These are phyloP conservation scores for Desmodus rotundus DNA, from an alignment of 2,113 vertebrate species.

Conservation along the genomic window DNA sequence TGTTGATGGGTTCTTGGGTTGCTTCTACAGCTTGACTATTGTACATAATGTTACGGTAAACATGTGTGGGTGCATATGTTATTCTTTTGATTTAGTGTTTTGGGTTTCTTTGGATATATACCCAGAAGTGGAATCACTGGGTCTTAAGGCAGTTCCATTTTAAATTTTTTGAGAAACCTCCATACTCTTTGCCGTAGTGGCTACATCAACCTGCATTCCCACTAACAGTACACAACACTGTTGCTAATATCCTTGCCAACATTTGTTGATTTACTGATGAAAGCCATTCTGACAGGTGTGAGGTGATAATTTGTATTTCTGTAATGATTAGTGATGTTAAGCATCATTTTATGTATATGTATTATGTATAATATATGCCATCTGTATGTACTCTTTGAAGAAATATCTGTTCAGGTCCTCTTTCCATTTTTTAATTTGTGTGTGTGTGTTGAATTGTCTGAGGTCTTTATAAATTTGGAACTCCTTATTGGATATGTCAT, in stretches of 20 bases:
- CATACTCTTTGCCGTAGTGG: not conserved
- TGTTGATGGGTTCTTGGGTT: not conserved
- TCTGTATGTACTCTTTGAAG: not conserved
- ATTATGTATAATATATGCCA: not conserved
- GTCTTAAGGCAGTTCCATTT: not conserved
- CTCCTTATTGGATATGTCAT: not conserved
- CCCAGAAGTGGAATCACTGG: not conserved
- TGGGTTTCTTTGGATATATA: not conserved
- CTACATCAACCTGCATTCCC: not conserved
- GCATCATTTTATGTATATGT: not conserved
- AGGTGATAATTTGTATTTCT: not conserved
- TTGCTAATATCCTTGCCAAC: too few species aligned
- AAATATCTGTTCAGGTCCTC: not conserved
- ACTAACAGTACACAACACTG: too few species aligned
- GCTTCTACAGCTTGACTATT: not conserved
- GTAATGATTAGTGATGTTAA: not conserved
- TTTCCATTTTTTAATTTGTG: not conserved
- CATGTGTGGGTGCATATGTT: not conserved
- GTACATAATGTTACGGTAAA: not conserved
- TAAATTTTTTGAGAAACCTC: not conserved
- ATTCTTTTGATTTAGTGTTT: not conserved
- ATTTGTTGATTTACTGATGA: not conserved
- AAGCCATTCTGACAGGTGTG: not conserved
- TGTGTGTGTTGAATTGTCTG: not conserved
- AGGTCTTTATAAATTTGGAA: not conserved